Evolutionary conservation across 2,113 vertebrate species (phyloP).

Genomic region (Emydura subglobosa): DNA sequence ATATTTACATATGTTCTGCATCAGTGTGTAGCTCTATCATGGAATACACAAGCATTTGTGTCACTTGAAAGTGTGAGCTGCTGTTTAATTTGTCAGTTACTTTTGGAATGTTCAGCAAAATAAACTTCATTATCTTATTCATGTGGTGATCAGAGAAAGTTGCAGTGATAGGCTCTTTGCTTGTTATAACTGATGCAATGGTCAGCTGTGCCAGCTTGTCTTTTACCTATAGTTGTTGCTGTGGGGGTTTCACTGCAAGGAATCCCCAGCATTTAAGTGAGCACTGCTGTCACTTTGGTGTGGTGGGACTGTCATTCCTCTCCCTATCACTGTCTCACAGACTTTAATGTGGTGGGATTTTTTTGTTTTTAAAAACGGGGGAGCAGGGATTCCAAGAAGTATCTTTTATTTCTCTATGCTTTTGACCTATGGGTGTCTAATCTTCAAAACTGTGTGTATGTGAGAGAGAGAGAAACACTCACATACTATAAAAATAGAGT

Average conservation of each 20-base stretch:
- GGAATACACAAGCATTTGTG: conserved; percentile 67
- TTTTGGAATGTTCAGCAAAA: conserved; percentile 59
- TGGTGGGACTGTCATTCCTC: too few relatives aligned
- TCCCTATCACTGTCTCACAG: neutral
- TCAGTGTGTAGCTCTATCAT: conserved; percentile 28
- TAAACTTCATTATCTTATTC: conserved; percentile 44
- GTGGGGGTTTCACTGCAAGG: neutral
- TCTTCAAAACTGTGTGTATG: too few relatives aligned
- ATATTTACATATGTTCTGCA: conserved; percentile 55
- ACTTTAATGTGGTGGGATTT: neutral
- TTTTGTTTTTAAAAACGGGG: too few relatives aligned
- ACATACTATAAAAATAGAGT: neutral
- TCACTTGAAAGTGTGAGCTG: conserved; percentile 45
- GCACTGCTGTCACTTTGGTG: neutral
- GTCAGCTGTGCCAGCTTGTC: conserved; percentile 18
- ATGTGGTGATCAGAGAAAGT: conserved; percentile 34
- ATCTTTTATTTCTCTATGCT: too few relatives aligned
- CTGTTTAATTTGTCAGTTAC: conserved; percentile 65
- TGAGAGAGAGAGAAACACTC: too few relatives aligned
- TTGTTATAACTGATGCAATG: conserved; percentile 18
- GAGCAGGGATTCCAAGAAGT: too few relatives aligned
- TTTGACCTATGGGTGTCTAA: too few relatives aligned
- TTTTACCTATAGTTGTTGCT: conserved; percentile 23
- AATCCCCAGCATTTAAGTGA: conserved; percentile 41
- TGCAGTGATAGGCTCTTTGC: conserved; percentile 46